Evolutionary conservation across 1,140 invertebrate genomes (phyloP), one percentile per base, ranked within the genome.

Genomic region (Himalopsyche phryganea): DNA sequence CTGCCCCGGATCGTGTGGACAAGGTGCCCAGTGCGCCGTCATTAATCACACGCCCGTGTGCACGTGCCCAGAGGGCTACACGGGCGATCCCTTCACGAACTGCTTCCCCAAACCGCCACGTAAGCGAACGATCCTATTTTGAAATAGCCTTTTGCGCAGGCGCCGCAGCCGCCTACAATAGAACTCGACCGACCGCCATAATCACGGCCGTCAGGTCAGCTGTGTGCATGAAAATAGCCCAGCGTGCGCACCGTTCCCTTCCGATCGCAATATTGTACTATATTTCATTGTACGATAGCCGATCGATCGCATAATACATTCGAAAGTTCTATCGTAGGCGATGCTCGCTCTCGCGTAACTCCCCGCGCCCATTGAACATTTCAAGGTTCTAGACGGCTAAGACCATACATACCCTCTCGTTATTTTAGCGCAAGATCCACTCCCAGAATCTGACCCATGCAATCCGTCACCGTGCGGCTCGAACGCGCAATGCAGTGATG

Each of bases 1-100:
- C 17, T 92, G 89, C 65, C 83, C 84, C n/a, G 86, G 85, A 58
- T 83, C 83, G 20, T 91, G 89, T 71, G 89, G 88, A 13, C 67
- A 75, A 1, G 87, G 90, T 68, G 85, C 88, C n/a, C 75, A 84
- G 48, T 90, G 89, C 66, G 81, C 84, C 71, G 87, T 89, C 1
- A 79, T 88, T 11, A 86, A 84, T 65, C 89, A 91, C 68, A 66
- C 85, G 28, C 86, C 88, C 11, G 80, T 83, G 32, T 92, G 89
- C 69, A 84, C 80, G 54, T 92, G 90, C 66, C 69, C 73, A 0
- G 69, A 80, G 19, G 83, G 83, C 33, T 90, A 83, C 63, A 84
- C 79, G 49, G 90, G 90, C 41, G 82, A 88, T 81, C 85, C 87
- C 6, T 88, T 87, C 65, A 77, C 69, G 57, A 78, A 73, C 59